A percentile compares a stretch with the other conserved stretches of the same genome.
These are phyloP conservation scores for Beaufortia kweichowensis DNA, from an alignment of 2,113 vertebrate species.

Conservation along the genomic window DNA sequence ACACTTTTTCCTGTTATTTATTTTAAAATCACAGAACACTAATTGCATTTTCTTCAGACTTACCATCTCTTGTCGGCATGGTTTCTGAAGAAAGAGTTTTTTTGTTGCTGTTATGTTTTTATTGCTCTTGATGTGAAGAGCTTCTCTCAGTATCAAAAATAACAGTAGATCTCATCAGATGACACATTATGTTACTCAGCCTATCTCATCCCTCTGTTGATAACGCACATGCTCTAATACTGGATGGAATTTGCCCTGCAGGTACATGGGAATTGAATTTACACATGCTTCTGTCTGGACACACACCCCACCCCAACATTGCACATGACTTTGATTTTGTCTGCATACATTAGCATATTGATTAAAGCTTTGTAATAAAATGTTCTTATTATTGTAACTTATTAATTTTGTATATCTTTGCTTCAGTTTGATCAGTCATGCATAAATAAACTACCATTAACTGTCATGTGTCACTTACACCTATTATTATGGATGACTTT, in stretches of 20 bases:
- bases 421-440: no score
- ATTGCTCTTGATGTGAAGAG: neutral
- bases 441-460: no score
- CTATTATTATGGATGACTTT: no score
- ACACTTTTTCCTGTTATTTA: no score
- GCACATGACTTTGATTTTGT: conserved; percentile 13
- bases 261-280: conserved; percentile 40
- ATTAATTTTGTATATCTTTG: neutral
- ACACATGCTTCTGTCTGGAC: conserved; percentile 3
- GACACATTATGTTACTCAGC: neutral
- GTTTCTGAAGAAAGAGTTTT: neutral
- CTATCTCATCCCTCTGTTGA: conserved; percentile 46
- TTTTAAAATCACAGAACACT: no score
- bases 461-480: no score
- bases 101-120: neutral
- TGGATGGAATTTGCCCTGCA: conserved; percentile 67
- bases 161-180: neutral
- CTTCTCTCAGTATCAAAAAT: neutral
- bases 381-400: neutral
- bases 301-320: neutral
- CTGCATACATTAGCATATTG: neutral
- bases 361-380: neutral
- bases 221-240: conserved; percentile 54
- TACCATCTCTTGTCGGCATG: conserved; percentile 24
- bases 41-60: neutral